These are phyloP conservation scores for Trigoniulus corallinus DNA, from an alignment of 1,140 invertebrate species.

Conservation along the genomic window DNA sequence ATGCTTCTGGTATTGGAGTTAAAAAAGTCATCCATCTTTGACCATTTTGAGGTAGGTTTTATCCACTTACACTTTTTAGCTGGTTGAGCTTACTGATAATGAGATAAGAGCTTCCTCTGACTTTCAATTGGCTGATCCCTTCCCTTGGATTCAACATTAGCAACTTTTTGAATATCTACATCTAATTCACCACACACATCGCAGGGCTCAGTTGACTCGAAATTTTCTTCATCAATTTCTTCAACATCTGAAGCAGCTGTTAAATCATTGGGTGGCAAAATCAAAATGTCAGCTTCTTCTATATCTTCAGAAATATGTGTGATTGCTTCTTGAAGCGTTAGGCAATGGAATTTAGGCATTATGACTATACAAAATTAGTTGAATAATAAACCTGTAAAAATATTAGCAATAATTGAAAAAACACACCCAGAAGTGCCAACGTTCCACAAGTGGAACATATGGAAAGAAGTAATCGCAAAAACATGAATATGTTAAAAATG, in stretches of 20 bases:
- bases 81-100: background rate
- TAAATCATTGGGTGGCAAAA: background rate
- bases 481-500: too few species aligned
- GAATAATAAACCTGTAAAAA: too few species aligned
- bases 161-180: background rate
- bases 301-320: background rate
- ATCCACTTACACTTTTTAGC: background rate
- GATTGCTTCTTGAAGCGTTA: background rate
- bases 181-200: background rate
- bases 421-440: too few species aligned
- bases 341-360: too few species aligned
- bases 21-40: too few species aligned
- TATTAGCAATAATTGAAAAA: too few species aligned
- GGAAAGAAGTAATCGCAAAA: too few species aligned
- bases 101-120: background rate
- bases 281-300: background rate
- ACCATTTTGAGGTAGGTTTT: background rate
- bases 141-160: background rate
- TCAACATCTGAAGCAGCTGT: background rate
- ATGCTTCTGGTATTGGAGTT: background rate
- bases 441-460: too few species aligned
- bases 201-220: background rate
- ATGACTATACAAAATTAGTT: too few species aligned
- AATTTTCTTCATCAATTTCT: background rate
- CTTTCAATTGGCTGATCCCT: background rate